Base-by-base conservation (phyloP, 2,888 invertebrate species). In the Noctua janthe region DNA sequence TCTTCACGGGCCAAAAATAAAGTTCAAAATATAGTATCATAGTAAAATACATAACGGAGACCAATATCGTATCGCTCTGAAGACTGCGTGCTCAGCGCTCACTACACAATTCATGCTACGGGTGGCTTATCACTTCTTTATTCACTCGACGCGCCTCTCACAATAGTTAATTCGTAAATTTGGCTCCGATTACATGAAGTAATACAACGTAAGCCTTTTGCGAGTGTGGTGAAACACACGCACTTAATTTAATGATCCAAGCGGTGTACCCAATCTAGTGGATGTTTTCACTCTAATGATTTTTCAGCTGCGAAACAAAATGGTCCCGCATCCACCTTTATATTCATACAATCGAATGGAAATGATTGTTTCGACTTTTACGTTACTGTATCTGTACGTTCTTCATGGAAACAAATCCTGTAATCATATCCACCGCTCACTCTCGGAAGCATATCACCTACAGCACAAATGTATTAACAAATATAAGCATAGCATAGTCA, bases 151-250 rank as follows among this genome's bases (percentile, higher is more conserved):
- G 71, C 78, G 71, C 78, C 74, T 84, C 77, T 86, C 86, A 89
- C 88, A 88, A 89, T 87, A 88, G 89, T 87, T 92, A 89, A 91
- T 91, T 90, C 89, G 89, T 51, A 80, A 90, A 84, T 87, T 87
- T 86, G 89, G 87, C 82, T 83, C 89, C 88, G 83, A 85, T 85
- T 87, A 85, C 78, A 88, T 86, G 17, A 81, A 76, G 83, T 85
- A 88, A 90, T 89, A 88, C 85, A 83, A 76, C 67, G 73, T 87
- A 80, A 80, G 49, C 67, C 83, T 88, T 86, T 86, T 87, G 83
- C 10, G 20, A 87, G 86, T 86, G 83, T 43, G 80, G 84, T 78
- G 83, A 87, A 89, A 88, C 83, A 84, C 78, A 78, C 69, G 75
- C 54, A 81, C 78, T 89, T 90, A 81, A 89, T 90, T 88, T 88